Evolutionary conservation across 2,888 invertebrate species (phyloP).

Genomic region (Drosophila formosana): DNA sequence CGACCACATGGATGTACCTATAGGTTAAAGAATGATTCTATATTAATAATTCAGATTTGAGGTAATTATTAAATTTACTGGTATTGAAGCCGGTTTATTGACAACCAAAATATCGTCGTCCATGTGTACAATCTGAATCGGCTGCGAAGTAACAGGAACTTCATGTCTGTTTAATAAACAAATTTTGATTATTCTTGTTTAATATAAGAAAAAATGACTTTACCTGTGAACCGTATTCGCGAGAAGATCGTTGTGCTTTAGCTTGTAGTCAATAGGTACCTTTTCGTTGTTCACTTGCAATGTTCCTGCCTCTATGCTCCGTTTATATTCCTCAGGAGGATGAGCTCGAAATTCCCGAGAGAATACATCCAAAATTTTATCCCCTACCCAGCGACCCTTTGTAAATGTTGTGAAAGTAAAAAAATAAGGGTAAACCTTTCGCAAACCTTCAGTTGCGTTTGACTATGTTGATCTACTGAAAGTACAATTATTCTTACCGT

Average conservation of each 20-base stretch:
- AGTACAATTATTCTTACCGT: constrained; percentile 88
- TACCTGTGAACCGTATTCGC: constrained; percentile 97
- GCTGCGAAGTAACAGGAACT: constrained; percentile 98
- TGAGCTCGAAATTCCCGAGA: constrained; percentile 96
- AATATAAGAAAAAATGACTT: constrained; percentile 24
- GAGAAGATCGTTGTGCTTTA: constrained; percentile 96
- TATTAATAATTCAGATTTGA: background rate
- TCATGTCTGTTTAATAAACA: constrained; percentile 93
- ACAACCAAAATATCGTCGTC: constrained; percentile 99
- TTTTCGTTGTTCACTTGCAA: constrained; percentile 96
- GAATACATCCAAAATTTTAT: constrained; percentile 95
- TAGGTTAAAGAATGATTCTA: background rate
- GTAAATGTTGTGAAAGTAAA: constrained; percentile 97
- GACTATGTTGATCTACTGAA: constrained; percentile 17
- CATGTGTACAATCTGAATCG: constrained; percentile 98
- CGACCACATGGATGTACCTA: constrained; percentile 99
- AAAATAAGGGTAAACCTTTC: constrained; percentile 98
- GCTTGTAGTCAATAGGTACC: constrained; percentile 94
- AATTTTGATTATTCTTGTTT: background rate
- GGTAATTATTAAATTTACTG: constrained; percentile 88
- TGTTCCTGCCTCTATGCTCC: constrained; percentile 95
- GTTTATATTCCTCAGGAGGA: constrained; percentile 95
- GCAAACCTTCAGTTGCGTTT: constrained; percentile 87
- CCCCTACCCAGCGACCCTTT: constrained; percentile 97
- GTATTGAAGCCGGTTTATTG: constrained; percentile 99